A percentile compares a stretch with the other conserved stretches of the same genome.
phyloP scores from a whole-genome alignment of 2,888 invertebrate genomes.

The Tinea trinotella region DNA sequence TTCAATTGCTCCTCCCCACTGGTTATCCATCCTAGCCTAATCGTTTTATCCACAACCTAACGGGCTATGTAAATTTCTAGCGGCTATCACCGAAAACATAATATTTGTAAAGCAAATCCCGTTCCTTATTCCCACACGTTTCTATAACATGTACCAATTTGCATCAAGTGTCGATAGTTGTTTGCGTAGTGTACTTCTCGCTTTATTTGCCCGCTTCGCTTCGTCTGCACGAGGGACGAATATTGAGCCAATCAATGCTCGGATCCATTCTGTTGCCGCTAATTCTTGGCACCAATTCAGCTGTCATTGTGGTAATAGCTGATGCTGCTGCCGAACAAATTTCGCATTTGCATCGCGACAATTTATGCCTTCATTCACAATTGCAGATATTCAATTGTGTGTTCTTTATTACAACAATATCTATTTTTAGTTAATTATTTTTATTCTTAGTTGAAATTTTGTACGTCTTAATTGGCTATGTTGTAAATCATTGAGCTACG shows the following conservation, averaged over 20 bases:
- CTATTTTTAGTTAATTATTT: too few relatives aligned
- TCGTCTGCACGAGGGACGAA: conserved; percentile 12
- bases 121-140: conserved; percentile 11
- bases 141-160: conserved; percentile 17
- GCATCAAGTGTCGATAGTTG: conserved; percentile 16
- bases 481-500: too few relatives aligned
- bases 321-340: too few relatives aligned
- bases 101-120: conserved; percentile 16
- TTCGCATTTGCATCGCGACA: too few relatives aligned
- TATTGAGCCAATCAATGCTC: conserved; percentile 10
- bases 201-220: conserved; percentile 16
- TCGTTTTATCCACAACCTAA: conserved; percentile 14
- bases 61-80: conserved; percentile 8
- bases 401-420: too few relatives aligned
- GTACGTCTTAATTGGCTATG: too few relatives aligned
- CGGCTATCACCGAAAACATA: background rate
- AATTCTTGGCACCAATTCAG: conserved; percentile 11
- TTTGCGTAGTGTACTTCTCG: conserved; percentile 1
- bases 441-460: too few relatives aligned
- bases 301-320: background rate
- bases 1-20: background rate
- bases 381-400: too few relatives aligned
- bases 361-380: too few relatives aligned
- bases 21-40: conserved; percentile 7
- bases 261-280: background rate